Evolutionary conservation across 2,797 vertebrate species (phyloP).

Genomic region (Melopsittacus undulatus): DNA sequence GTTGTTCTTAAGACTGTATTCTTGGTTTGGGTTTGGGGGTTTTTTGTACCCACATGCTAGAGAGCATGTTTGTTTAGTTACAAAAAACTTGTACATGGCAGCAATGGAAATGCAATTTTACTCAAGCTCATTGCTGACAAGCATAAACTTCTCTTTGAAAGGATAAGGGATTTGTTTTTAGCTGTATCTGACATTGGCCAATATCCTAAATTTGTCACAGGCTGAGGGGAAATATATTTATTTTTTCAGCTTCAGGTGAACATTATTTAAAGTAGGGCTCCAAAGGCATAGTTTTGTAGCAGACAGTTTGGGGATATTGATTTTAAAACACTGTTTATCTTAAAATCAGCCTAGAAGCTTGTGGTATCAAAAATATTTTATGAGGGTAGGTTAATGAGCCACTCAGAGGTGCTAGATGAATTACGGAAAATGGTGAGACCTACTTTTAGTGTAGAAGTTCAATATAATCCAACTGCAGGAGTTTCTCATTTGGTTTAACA

Average conservation of each 20-base stretch:
- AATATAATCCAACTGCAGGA: not conserved
- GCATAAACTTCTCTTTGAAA: not conserved
- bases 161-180: not conserved
- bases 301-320: not conserved
- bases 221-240: not conserved
- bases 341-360: not conserved
- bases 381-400: not conserved
- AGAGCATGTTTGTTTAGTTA: not conserved
- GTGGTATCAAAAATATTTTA: not conserved
- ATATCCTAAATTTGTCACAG: not conserved
- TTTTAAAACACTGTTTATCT: not conserved
- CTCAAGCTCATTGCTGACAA: rapidly evolving
- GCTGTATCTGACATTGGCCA: not conserved
- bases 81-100: not conserved
- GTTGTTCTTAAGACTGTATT: not conserved
- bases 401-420: not conserved
- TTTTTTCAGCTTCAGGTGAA: not conserved
- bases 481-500: rapidly evolving
- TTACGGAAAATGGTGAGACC: not conserved
- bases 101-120: not conserved
- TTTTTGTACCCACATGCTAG: not conserved
- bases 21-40: rapidly evolving
- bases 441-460: not conserved
- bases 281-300: not conserved
- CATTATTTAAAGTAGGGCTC: not conserved